Evolutionary conservation across 2,797 vertebrate species (phyloP).

Genomic region (Hapalemur alaotrensis): DNA sequence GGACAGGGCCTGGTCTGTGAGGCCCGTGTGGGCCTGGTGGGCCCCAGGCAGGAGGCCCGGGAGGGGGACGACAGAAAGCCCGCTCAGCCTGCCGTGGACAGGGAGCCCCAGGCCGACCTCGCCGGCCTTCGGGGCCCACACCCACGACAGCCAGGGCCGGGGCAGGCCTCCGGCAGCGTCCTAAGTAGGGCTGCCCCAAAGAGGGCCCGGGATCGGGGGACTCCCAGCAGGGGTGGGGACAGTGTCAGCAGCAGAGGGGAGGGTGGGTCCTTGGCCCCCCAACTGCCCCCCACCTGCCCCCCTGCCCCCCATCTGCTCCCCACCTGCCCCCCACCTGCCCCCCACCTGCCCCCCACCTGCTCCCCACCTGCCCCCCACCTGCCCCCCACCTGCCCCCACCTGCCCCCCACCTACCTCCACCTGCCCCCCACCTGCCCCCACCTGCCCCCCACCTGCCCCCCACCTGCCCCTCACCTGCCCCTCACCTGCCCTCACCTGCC

Average conservation of each 20-base stretch:
- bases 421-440: no score
- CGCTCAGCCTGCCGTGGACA: not conserved
- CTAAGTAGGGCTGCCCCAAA: no score
- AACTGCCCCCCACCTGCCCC: no score
- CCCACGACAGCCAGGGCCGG: rapidly evolving
- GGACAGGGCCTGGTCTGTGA: no score
- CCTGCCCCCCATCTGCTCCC: no score
- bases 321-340: no score
- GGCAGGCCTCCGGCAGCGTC: not conserved
- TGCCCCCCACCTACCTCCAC: no score
- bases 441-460: no score
- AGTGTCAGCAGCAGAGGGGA: not conserved
- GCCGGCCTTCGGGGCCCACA: not conserved
- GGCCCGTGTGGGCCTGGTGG: not conserved
- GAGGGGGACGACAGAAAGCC: not conserved
- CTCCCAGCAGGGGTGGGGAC: not conserved
- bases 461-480: no score
- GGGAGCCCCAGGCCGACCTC: not conserved
- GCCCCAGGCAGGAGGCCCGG: not conserved
- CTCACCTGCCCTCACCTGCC: not conserved
- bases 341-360: no score
- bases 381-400: no score
- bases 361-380: no score
- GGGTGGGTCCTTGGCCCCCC: not conserved
- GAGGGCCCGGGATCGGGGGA: not conserved